These are phyloP conservation scores for Parazoanthus swiftii DNA, from an alignment of 92 coral and sea anemone species.

Conservation along the genomic window DNA sequence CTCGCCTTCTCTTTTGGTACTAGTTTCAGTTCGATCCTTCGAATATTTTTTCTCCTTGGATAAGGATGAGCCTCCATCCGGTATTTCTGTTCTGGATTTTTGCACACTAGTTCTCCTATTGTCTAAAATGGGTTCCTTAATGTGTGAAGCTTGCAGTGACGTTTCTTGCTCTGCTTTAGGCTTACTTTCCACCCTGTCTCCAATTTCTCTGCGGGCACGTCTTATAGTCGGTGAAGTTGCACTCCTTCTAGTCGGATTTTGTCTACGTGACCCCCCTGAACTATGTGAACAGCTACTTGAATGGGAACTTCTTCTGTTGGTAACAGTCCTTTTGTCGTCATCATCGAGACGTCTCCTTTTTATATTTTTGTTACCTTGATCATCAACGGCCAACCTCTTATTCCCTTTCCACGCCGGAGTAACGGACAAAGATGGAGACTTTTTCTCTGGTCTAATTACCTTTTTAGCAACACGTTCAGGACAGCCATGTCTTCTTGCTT, in stretches of 20 bases:
- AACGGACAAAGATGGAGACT: background rate
- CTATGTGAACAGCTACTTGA: background rate
- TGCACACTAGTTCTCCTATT: background rate
- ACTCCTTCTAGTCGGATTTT: background rate
- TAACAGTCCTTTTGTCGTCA: background rate
- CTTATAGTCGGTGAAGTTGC: background rate
- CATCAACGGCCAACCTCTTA: background rate
- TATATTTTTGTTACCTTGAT: constrained; percentile 4
- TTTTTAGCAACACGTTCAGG: background rate
- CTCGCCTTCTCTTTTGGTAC: background rate
- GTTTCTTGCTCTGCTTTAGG: background rate
- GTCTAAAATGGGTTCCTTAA: background rate
- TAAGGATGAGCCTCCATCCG: background rate
- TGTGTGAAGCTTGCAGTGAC: background rate
- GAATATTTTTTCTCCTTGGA: background rate
- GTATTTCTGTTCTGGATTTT: background rate
- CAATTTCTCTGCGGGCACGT: background rate
- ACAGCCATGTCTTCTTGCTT: background rate
- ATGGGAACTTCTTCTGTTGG: background rate
- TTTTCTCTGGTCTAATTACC: constrained; percentile 6
- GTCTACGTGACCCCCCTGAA: background rate
- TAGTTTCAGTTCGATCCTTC: background rate
- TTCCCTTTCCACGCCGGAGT: constrained; percentile 17
- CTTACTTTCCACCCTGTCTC: background rate
- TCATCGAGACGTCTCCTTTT: constrained; percentile 25